Evolutionary conservation across 2,797 vertebrate species (phyloP).

Genomic region (Ciconia nigra): DNA sequence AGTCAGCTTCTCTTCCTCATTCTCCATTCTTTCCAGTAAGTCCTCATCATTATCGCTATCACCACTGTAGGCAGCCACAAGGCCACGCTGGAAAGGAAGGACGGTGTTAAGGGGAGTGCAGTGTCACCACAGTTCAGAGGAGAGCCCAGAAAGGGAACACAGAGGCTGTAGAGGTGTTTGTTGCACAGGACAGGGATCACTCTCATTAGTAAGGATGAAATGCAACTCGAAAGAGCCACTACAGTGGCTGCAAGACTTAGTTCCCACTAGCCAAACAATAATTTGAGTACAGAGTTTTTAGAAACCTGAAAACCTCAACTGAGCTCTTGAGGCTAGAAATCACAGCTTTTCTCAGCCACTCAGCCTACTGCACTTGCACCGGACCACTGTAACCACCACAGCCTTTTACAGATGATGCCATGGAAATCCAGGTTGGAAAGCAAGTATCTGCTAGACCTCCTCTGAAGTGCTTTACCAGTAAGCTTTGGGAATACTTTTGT

Average conservation of each 20-base stretch:
- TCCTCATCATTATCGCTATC: slow-evolving; percentile 96
- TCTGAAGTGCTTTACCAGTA: background rate
- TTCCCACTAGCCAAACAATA: background rate
- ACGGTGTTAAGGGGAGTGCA: background rate
- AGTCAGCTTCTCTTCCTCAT: slow-evolving; percentile 86
- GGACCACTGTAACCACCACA: background rate
- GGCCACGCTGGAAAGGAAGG: slow-evolving; percentile 78
- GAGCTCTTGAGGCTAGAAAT: background rate
- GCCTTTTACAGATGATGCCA: background rate
- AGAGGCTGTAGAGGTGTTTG: background rate
- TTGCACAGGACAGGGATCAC: background rate
- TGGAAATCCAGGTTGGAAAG: background rate
- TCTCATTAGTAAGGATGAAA: background rate
- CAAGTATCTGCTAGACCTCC: background rate
- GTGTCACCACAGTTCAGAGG: background rate
- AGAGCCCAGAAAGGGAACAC: background rate
- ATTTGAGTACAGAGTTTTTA: background rate
- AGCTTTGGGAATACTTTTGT: background rate
- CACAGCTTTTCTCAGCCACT: background rate
- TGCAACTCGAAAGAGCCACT: background rate
- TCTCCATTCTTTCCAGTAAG: slow-evolving; percentile 82
- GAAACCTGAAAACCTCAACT: background rate
- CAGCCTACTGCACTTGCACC: background rate
- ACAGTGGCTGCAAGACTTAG: background rate
- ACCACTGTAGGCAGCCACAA: slow-evolving; percentile 96